Conservation (phyloP, 2,888 invertebrate genomes). For the Drosophila greeni region DNA sequence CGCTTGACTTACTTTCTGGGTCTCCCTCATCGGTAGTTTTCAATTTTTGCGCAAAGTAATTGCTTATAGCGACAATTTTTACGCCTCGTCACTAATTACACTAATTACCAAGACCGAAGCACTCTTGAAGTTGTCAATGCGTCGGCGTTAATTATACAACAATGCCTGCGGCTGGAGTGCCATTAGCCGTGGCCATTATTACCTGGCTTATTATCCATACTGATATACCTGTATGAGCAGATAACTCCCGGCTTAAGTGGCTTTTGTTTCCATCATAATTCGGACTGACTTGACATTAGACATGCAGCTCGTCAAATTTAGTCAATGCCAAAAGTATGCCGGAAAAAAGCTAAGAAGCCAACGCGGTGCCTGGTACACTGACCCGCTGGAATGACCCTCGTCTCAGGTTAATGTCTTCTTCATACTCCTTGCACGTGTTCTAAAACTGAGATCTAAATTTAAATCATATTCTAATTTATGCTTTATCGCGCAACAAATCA, state of each 20-base stretch:
- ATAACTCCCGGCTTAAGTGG: conserved; percentile 30
- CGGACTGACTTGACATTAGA: conserved; percentile 27
- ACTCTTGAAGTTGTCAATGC: conserved; percentile 43
- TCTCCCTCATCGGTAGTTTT: conserved; percentile 38
- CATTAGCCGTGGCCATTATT: conserved; percentile 45
- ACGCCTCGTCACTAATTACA: conserved; percentile 56
- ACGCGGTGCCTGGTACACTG: conserved; percentile 29
- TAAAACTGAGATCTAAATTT: not conserved
- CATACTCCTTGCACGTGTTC: conserved; percentile 1
- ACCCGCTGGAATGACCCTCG: conserved; percentile 26
- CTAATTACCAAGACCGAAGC: conserved; percentile 47
- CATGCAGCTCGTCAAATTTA: conserved; percentile 36
- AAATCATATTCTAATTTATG: conserved; percentile 3
- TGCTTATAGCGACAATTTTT: conserved; percentile 48
- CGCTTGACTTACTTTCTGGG: conserved; percentile 55
- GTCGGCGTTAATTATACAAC: conserved; percentile 55
- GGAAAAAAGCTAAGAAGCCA: conserved; percentile 24
- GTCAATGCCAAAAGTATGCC: conserved; percentile 35
- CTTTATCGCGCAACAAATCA: conserved; percentile 17
- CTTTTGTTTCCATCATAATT: conserved; percentile 28
- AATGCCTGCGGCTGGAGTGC: conserved; percentile 40
- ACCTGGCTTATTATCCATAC: conserved; percentile 29
- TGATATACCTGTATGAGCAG: conserved; percentile 22
- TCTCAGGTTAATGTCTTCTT: conserved; percentile 17
- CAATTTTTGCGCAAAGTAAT: conserved; percentile 40